These are phyloP conservation scores for Drosophila sturtevanti DNA, from an alignment of 1,140 invertebrate species.

Conservation along the genomic window DNA sequence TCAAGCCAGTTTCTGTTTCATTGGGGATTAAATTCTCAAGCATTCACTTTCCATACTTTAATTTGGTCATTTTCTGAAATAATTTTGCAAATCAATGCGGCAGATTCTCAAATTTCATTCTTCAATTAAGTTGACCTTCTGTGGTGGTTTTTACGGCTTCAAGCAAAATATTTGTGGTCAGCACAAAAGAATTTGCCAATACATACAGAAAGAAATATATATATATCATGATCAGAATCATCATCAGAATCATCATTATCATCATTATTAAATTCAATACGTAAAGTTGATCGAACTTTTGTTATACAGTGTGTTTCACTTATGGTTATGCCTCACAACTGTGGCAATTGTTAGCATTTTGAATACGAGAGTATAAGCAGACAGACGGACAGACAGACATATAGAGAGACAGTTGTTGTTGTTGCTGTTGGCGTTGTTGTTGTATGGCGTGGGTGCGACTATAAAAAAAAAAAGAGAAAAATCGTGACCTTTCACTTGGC, in stretches of 20 bases:
- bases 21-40: no score
- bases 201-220: no score
- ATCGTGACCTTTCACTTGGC: conserved; percentile 56
- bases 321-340: neutral
- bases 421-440: neutral
- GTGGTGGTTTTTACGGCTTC: neutral
- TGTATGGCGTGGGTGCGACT: conserved; percentile 34
- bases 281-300: conserved; percentile 2
- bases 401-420: no score
- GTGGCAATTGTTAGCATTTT: neutral
- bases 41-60: no score
- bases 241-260: no score
- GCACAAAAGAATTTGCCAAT: neutral
- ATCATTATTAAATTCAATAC: neutral
- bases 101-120: neutral
- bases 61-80: no score
- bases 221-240: no score
- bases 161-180: neutral
- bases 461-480: conserved; percentile 13
- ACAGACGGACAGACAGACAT: neutral
- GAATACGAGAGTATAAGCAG: neutral
- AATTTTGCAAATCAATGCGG: no score
- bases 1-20: no score
- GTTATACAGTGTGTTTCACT: neutral
- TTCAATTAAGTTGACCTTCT: neutral